Percentiles rank a stretch among this genome's conserved stretches.
phyloP scores from a whole-genome alignment of 2,888 invertebrate species.

The Eupithecia vulgata region DNA sequence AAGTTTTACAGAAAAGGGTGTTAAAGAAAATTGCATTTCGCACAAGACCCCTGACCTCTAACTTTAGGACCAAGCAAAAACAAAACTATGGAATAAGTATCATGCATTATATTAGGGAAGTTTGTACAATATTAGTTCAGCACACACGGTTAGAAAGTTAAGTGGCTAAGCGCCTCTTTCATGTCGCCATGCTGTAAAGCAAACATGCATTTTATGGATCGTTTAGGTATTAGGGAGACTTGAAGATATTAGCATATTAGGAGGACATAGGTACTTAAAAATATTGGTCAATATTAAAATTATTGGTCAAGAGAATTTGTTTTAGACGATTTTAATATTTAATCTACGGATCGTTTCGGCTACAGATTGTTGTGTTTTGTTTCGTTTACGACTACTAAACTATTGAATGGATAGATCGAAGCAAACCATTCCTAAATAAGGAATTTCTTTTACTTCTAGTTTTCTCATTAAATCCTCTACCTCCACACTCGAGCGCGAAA shows the following conservation, averaged over 20 bases:
- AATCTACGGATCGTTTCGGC: neutral
- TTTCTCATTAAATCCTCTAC: too few species aligned
- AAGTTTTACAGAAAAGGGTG: too few species aligned
- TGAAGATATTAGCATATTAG: slow-evolving; percentile 1
- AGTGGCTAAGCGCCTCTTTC: slow-evolving; percentile 68
- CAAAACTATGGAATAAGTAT: slow-evolving; percentile 17
- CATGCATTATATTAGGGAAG: slow-evolving; percentile 48
- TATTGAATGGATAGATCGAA: too few species aligned
- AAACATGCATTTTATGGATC: slow-evolving; percentile 58
- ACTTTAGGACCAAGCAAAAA: neutral
- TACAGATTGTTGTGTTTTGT: neutral
- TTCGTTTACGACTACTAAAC: too few species aligned
- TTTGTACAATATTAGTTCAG: slow-evolving; percentile 54
- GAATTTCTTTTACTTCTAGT: too few species aligned
- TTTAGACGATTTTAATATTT: neutral
- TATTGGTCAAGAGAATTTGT: neutral
- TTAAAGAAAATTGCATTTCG: neutral
- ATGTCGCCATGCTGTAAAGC: slow-evolving; percentile 80
- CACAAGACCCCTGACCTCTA: neutral
- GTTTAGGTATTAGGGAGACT: neutral
- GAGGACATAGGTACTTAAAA: neutral
- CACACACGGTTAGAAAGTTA: slow-evolving; percentile 39
- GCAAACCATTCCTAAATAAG: too few species aligned
- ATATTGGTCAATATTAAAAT: neutral
- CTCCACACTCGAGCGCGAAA: too few species aligned